Conservation (phyloP, 2,888 invertebrate genomes). For the Gandaritis pyraliata region DNA sequence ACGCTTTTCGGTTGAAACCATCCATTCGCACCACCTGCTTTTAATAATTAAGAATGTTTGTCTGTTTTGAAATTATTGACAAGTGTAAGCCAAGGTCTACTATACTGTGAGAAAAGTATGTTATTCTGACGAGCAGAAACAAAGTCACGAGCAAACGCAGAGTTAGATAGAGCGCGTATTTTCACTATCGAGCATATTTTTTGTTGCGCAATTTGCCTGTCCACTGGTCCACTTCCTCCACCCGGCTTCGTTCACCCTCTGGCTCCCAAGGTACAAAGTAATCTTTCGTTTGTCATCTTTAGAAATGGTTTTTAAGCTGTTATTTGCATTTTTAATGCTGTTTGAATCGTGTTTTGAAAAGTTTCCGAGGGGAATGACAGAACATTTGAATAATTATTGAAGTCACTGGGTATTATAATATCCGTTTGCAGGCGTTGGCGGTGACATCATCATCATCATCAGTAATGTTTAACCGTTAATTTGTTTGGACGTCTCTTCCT, state of each 20-base stretch:
- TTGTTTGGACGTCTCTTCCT: too few relatives aligned
- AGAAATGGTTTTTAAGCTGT: slow-evolving; percentile 36
- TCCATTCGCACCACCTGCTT: too few relatives aligned
- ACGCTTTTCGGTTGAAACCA: background rate
- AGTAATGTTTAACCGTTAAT: too few relatives aligned
- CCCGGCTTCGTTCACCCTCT: slow-evolving; percentile 19
- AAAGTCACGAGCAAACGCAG: background rate
- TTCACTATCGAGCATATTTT: background rate
- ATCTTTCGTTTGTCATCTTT: slow-evolving; percentile 50
- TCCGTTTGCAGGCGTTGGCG: background rate
- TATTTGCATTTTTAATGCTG: slow-evolving; percentile 37
- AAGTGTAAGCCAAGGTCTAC: too few relatives aligned
- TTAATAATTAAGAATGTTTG: too few relatives aligned
- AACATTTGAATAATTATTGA: slow-evolving; percentile 15
- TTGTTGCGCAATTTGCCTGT: slow-evolving; percentile 61
- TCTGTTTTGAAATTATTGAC: too few relatives aligned
- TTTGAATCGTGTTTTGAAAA: slow-evolving; percentile 22
- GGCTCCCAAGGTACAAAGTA: slow-evolving; percentile 40
- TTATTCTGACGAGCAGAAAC: background rate
- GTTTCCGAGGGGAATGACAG: slow-evolving; percentile 21
- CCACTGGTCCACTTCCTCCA: slow-evolving; percentile 54
- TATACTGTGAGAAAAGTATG: too few relatives aligned
- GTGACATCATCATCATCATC: too few relatives aligned
- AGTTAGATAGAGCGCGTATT: slow-evolving; percentile 5
- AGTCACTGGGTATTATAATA: background rate